Evolutionary conservation across 1,140 invertebrate genomes (phyloP).

Genomic region (Belonocnema kinseyi): DNA sequence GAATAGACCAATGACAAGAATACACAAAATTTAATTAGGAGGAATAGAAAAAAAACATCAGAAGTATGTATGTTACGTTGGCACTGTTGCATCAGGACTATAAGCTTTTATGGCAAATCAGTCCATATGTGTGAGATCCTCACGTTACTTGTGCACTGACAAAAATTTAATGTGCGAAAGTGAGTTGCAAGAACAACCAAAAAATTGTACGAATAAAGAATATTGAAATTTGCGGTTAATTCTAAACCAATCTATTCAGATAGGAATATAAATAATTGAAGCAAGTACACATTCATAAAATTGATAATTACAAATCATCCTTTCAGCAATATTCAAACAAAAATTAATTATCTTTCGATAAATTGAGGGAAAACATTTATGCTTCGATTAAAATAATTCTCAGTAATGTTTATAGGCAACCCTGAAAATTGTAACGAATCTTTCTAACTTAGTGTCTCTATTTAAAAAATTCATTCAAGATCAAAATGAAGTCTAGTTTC

Average conservation of each 20-base stretch:
- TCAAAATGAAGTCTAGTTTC: no score
- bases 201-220: background rate
- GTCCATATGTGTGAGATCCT: background rate
- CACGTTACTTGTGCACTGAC: background rate
- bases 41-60: background rate
- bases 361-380: no score
- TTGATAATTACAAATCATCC: no score
- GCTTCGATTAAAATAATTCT: no score
- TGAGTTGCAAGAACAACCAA: background rate
- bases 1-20: slow-evolving; percentile 14
- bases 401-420: no score
- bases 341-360: no score
- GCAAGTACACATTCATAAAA: no score
- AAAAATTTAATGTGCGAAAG: background rate
- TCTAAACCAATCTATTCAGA: no score
- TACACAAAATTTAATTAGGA: slow-evolving; percentile 17
- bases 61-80: slow-evolving; percentile 1
- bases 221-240: background rate
- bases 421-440: no score
- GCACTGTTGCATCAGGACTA: background rate
- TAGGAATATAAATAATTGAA: background rate
- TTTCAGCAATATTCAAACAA: no score
- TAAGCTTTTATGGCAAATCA: background rate
- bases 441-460: no score
- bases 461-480: no score